A percentile compares a stretch with the other conserved stretches of the same genome.
Evolutionary conservation across 1,140 invertebrate genomes (phyloP).

Genomic region (Cydia pomonella): DNA sequence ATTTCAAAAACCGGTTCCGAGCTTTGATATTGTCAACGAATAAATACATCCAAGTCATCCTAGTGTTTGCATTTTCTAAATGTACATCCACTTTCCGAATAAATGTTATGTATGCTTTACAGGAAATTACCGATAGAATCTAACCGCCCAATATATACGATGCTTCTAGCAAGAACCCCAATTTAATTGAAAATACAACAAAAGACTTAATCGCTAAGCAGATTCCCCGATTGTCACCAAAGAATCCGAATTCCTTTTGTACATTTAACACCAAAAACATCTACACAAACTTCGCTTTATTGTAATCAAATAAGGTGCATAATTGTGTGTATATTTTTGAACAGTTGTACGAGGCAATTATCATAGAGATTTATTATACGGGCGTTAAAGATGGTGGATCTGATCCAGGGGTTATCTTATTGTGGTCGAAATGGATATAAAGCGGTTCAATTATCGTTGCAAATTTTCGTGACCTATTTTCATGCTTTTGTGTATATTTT

Average conservation of each 20-base stretch:
- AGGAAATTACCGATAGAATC: too few species aligned
- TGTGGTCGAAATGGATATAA: slow-evolving; percentile 4
- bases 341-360: neutral
- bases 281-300: neutral
- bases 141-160: too few species aligned
- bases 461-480: neutral
- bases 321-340: neutral
- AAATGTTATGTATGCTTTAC: too few species aligned
- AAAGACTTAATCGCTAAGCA: slow-evolving; percentile 10
- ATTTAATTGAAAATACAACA: slow-evolving; percentile 12
- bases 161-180: neutral
- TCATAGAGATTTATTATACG: slow-evolving; percentile 15
- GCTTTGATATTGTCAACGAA: too few species aligned
- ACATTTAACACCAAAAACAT: neutral
- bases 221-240: neutral
- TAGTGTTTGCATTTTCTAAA: too few species aligned
- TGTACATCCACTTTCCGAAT: too few species aligned
- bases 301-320: neutral
- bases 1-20: too few species aligned
- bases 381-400: neutral
- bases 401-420: slow-evolving; percentile 12
- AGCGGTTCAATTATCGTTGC: neutral
- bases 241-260: neutral
- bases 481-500: too few species aligned
- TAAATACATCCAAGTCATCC: too few species aligned